Evolutionary conservation across 2,888 invertebrate species (phyloP), one percentile per base, ranked within the genome.

Genomic region (Gisinianus flammeolus): DNA sequence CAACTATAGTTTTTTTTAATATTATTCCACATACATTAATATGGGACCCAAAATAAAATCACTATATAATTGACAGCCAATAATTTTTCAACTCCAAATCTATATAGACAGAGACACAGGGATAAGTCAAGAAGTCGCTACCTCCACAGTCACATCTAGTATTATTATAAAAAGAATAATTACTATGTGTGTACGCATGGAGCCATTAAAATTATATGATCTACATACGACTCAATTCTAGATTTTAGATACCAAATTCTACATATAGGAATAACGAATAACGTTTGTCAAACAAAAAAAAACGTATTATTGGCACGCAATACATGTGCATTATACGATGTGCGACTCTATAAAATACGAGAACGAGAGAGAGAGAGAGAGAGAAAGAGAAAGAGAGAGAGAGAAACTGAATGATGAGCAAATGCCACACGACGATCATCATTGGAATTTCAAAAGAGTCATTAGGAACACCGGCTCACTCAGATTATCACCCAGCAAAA

Each of bases 401-500:
- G 44, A 35, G 44, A 44, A 6, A 44, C 16, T 16, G 44, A 44
- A 44, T 31, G 68, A 24, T 31, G 33, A n/a, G 35, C 31, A 44
- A 44, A 44, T 44, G 31, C 44, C n/a, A 68, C 22, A 68, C 35
- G 68, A 26, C 22, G 44, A 68, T 31, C 44, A 35, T 68, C 66
- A 66, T 68, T 5, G 68, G 44, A 68, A 44, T 68, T 68, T 44
- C 68, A 30, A 68, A 8, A 44, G 44, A 68, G 68, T 68, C 68
- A 68, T 68, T 68, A 68, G 68, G 68, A 68, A 35, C 68, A 68
- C 44, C 35, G 68, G 68, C 35, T 35, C 62, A 62, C 12, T 62
- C 16, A 62, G 62, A 62, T 62, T 62, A 62, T 62, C 24, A 62
- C 62, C 24, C 10, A 62, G 68, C 22, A 68, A 35, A 68, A 68